phyloP scores from a whole-genome alignment of 2,113 vertebrate species.

The Aspidoscelis tigris region DNA sequence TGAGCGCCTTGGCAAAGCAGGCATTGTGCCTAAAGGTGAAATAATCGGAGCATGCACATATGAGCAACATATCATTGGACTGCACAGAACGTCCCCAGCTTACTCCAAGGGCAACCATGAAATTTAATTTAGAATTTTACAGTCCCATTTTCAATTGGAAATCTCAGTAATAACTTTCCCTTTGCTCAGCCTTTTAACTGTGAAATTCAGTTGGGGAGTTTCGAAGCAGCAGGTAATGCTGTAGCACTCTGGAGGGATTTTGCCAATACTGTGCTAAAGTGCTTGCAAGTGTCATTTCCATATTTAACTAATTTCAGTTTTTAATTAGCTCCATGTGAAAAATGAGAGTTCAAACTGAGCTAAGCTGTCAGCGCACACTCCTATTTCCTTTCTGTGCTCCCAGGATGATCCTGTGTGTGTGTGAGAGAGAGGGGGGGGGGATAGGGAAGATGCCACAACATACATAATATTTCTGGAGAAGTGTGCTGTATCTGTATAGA shows the following conservation, averaged over 20 bases:
- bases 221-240: slow-evolving; percentile 84
- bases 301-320: slow-evolving; percentile 91
- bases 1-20: slow-evolving; percentile 56
- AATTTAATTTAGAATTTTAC: slow-evolving; percentile 85
- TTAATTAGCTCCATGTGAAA: slow-evolving; percentile 89
- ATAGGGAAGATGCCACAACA: slow-evolving; percentile 68
- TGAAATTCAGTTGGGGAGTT: slow-evolving; percentile 84
- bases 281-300: slow-evolving; percentile 89
- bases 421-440: slow-evolving; percentile 60
- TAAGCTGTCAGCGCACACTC: slow-evolving; percentile 82
- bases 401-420: slow-evolving; percentile 72
- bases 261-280: slow-evolving; percentile 86
- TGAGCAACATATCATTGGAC: slow-evolving; percentile 60
- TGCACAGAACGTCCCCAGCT: slow-evolving; percentile 59
- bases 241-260: slow-evolving; percentile 82
- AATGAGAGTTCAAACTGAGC: slow-evolving; percentile 85
- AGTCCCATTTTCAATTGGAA: slow-evolving; percentile 78
- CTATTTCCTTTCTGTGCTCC: slow-evolving; percentile 85
- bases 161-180: slow-evolving; percentile 83
- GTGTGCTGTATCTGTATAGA: slow-evolving; percentile 46
- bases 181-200: slow-evolving; percentile 85
- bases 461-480: slow-evolving; percentile 60
- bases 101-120: slow-evolving; percentile 80
- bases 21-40: slow-evolving; percentile 68
- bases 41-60: slow-evolving; percentile 61